phyloP scores from a whole-genome alignment of 1,140 invertebrate genomes.

The Hirudo medicinalis region DNA sequence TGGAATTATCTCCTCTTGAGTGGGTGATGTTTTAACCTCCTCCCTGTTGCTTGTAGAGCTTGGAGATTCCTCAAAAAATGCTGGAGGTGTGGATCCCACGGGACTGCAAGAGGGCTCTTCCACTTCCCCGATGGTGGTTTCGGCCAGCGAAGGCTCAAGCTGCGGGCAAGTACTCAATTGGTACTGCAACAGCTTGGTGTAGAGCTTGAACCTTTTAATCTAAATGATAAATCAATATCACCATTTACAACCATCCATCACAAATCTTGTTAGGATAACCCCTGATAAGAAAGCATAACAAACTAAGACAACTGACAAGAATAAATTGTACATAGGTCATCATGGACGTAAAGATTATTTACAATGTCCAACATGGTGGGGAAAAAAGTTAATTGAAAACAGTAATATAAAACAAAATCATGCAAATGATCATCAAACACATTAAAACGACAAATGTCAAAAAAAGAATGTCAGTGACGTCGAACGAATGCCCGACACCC shows the following conservation, averaged over 20 bases:
- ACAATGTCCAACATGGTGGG: neutral
- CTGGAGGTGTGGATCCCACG: too few species aligned
- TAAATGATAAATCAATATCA: slow-evolving; percentile 35
- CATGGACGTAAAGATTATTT: neutral
- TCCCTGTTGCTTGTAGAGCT: too few species aligned
- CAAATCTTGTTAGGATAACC: too few species aligned
- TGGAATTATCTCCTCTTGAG: too few species aligned
- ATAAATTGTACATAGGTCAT: neutral
- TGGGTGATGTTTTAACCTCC: too few species aligned
- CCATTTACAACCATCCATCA: too few species aligned
- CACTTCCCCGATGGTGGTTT: slow-evolving; percentile 59
- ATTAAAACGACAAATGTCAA: neutral
- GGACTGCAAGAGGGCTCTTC: slow-evolving; percentile 46
- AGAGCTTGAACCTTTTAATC: slow-evolving; percentile 75
- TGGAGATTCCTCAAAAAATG: too few species aligned
- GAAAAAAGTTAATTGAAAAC: neutral
- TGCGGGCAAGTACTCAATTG: slow-evolving; percentile 50
- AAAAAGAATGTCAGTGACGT: neutral
- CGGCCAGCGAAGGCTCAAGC: slow-evolving; percentile 51
- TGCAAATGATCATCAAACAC: neutral
- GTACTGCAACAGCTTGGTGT: slow-evolving; percentile 62
- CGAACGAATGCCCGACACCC: neutral
- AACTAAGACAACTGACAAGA: neutral
- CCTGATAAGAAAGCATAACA: neutral
- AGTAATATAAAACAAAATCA: neutral